phyloP scores from a whole-genome alignment of 2,888 invertebrate genomes.

The Andrena haemorrhoa region DNA sequence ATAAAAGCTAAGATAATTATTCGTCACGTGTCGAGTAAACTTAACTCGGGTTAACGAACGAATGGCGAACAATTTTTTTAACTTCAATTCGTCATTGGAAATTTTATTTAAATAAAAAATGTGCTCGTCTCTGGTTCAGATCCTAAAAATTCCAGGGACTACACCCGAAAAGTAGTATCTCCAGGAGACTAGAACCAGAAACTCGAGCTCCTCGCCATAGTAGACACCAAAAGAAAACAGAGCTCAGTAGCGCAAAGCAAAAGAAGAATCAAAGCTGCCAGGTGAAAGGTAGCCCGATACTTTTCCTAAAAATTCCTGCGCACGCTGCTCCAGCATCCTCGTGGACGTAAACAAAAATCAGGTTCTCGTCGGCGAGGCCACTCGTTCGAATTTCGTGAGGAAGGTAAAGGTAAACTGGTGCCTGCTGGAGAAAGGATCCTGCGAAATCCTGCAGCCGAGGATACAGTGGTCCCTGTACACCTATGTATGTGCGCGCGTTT shows the following conservation, averaged over 20 bases:
- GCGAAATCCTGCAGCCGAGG: constrained; percentile 10
- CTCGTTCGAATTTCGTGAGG: constrained; percentile 44
- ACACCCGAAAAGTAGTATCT: no score
- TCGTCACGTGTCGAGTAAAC: no score
- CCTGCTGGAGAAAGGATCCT: constrained; percentile 50
- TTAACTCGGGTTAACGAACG: no score
- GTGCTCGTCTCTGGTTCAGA: no score
- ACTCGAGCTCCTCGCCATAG: neutral
- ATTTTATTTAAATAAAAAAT: no score
- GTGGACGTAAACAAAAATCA: constrained; percentile 50
- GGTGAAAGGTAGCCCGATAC: neutral
- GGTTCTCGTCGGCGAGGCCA: constrained; percentile 30
- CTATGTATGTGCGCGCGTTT: constrained; percentile 9
- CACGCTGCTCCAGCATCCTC: neutral
- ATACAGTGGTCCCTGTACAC: neutral
- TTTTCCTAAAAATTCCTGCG: neutral
- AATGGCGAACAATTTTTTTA: no score
- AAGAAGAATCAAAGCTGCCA: neutral
- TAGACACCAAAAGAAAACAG: neutral
- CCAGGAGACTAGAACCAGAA: no score
- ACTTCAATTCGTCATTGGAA: no score
- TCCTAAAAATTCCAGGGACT: no score
- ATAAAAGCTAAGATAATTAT: no score
- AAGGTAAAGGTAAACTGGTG: constrained; percentile 60
- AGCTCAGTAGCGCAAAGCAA: neutral